Evolutionary conservation across 2,113 vertebrate genomes (phyloP).

Genomic region (Pollachius pollachius): DNA sequence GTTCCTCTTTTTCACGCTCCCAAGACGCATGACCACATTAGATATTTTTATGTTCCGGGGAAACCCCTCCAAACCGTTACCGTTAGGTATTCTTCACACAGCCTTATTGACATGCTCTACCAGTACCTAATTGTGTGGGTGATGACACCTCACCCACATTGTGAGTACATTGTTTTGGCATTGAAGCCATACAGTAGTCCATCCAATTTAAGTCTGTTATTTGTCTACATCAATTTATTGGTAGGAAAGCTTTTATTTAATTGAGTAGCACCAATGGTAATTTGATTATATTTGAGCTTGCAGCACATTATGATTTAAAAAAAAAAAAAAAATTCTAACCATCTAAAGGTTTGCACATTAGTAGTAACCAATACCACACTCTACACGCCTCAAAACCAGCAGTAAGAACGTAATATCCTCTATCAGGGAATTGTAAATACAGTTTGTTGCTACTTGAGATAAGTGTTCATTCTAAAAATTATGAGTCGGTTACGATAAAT

Average conservation of each 20-base stretch:
- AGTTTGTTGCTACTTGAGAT: too few species aligned
- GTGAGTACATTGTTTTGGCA: background rate
- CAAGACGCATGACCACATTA: constrained; percentile 25
- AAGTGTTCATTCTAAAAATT: too few species aligned
- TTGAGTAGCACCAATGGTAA: too few species aligned
- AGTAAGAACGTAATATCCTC: too few species aligned
- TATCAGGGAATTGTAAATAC: too few species aligned
- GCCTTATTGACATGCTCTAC: constrained; percentile 4
- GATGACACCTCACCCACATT: background rate
- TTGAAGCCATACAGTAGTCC: constrained; percentile 1
- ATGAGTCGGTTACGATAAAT: too few species aligned
- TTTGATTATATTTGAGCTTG: too few species aligned
- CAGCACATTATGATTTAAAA: too few species aligned
- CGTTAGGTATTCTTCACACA: constrained; percentile 23
- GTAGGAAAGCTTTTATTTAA: background rate
- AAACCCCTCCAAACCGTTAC: constrained; percentile 48
- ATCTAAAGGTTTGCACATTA: too few species aligned
- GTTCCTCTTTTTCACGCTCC: constrained; percentile 59
- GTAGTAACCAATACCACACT: too few species aligned
- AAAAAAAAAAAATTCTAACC: too few species aligned
- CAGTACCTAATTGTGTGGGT: background rate
- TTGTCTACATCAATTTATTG: background rate
- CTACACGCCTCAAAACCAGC: too few species aligned
- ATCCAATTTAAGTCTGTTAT: background rate
- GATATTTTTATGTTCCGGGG: constrained; percentile 33